Evolutionary conservation across 2,888 invertebrate genomes (phyloP), one percentile per base, ranked within the genome.

Genomic region (Drosophila imparisetae): DNA sequence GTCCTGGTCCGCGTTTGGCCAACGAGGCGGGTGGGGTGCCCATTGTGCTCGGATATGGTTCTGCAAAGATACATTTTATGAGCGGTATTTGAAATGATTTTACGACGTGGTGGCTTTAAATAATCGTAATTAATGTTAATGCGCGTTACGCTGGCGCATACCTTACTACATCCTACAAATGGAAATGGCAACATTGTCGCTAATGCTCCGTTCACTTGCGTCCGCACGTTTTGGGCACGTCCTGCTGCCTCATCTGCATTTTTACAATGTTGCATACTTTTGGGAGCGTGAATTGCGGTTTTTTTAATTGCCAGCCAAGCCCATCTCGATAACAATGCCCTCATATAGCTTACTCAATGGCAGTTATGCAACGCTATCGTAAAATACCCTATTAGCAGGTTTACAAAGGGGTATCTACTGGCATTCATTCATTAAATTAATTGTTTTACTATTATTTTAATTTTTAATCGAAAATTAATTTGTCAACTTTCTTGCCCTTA

Each of bases 1-100:
- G 92, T 11, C 96, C 96, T 0, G 96, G 96, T 24, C 96, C 96
- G 53, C 96, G 92, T 64, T 95, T 94, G 30, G 94, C 90, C 2
- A 88, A 63, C n/a, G 90, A 81, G 1, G 84, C 78, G 13, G 88
- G 69, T 8, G 89, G 81, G 15, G 89, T 83, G 13, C 52, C 62
- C 52, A 76, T 76, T 21, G 78, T 30, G 32, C 78, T 50, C 42
- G 52, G n/a, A 66, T 75, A 66, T 36, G 62, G 27, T 21, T 72
- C 78, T 78, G 81, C 48, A 68, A 78, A 18, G 29, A 60, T 42
- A 58, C 1, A 55, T 42, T 54, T 36, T n/a, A 55, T 45, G 45
- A 63, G 38, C 54, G 30, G 45, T 27, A 55, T 66, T 62, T 40
- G 15, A 50, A 18, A 38, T 18, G 18, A 24, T 38, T 52, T 5